A percentile compares a stretch with the other conserved stretches of the same genome.
Conservation (phyloP, 2,888 invertebrate genomes). For the Melanotus villosus region DNA sequence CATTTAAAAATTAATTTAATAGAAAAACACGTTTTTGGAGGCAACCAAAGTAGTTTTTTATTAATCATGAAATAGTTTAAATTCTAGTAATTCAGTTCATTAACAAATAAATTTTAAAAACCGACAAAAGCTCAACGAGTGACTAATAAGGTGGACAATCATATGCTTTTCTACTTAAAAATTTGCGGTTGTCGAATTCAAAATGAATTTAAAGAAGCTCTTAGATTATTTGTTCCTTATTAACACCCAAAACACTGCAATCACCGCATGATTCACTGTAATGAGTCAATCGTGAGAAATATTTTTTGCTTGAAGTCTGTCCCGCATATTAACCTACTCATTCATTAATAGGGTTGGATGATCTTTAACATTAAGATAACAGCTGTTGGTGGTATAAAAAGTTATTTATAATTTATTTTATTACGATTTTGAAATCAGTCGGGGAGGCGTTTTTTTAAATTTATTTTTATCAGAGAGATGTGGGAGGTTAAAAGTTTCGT, state of each 20-base stretch:
- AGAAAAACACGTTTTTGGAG: too few species aligned
- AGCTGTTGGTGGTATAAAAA: neutral
- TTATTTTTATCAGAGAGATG: constrained; percentile 5
- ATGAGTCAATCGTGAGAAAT: constrained; percentile 9
- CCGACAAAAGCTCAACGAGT: too few species aligned
- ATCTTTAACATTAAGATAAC: neutral
- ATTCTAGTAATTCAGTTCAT: too few species aligned
- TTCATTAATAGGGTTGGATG: neutral
- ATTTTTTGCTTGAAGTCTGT: neutral
- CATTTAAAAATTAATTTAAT: too few species aligned
- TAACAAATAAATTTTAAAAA: too few species aligned
- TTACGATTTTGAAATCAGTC: neutral
- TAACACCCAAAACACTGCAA: neutral
- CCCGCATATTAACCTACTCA: neutral
- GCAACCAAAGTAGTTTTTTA: too few species aligned
- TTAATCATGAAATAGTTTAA: too few species aligned
- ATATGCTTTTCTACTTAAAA: neutral
- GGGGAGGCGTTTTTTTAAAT: neutral
- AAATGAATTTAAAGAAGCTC: neutral
- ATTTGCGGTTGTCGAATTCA: neutral
- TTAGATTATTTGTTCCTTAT: neutral
- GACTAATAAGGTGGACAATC: too few species aligned
- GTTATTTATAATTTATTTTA: neutral
- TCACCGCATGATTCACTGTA: constrained; percentile 18
- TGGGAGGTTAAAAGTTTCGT: neutral